phyloP scores from a whole-genome alignment of 1,140 invertebrate genomes.

The Linepithema humile region DNA sequence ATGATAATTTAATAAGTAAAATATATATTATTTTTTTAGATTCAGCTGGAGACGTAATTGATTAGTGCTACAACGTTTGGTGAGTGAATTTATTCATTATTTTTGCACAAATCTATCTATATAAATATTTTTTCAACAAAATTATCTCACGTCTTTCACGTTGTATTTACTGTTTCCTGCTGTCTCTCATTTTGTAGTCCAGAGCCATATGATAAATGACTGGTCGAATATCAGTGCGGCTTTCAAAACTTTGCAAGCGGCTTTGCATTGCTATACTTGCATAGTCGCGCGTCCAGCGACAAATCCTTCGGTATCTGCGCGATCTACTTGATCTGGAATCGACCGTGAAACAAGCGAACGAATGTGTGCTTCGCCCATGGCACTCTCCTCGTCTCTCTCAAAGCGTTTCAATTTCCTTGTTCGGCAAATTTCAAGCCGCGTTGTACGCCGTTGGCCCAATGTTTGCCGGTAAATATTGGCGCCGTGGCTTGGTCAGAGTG shows the following conservation, averaged over 20 bases:
- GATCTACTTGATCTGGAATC: conserved; percentile 34
- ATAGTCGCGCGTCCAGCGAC: neutral
- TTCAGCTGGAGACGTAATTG: too few relatives aligned
- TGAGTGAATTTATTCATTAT: too few relatives aligned
- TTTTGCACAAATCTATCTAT: too few relatives aligned
- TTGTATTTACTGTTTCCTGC: too few relatives aligned
- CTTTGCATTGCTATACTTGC: neutral
- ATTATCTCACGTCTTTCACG: too few relatives aligned
- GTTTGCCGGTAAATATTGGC: conserved; percentile 68
- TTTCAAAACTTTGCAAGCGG: neutral
- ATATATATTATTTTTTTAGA: too few relatives aligned
- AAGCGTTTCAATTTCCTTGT: conserved; percentile 65
- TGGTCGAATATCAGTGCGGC: neutral
- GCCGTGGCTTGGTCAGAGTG: conserved; percentile 5
- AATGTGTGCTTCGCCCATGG: neutral
- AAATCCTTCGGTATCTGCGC: conserved; percentile 3
- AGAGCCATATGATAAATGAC: conserved; percentile 12
- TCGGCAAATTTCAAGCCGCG: conserved; percentile 48
- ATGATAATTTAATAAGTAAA: too few relatives aligned
- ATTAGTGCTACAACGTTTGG: too few relatives aligned
- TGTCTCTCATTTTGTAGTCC: neutral
- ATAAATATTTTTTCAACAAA: neutral
- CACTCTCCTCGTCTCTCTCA: neutral
- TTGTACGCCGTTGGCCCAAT: conserved; percentile 42
- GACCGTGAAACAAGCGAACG: conserved; percentile 40